Evolutionary conservation across 2,113 vertebrate genomes (phyloP).

Genomic region (Trochalopteron elliotii): DNA sequence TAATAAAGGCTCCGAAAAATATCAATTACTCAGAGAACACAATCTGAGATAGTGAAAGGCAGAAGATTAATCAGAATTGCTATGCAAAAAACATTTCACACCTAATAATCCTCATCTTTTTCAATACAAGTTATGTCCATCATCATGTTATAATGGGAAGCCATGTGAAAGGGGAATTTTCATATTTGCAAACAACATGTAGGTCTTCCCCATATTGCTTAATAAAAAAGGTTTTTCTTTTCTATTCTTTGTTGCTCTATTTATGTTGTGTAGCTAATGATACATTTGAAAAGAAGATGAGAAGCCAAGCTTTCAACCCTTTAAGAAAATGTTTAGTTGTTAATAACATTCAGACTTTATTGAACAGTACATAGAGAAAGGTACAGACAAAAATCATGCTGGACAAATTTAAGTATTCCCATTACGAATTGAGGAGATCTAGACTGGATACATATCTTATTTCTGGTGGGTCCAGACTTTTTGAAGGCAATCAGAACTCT

Average conservation of each 20-base stretch:
- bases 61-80: neutral
- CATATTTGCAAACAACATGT: neutral
- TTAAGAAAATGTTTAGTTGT: neutral
- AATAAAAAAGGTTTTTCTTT: neutral
- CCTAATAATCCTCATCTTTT: neutral
- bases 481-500: neutral
- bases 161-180: neutral
- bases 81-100: neutral
- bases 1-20: neutral
- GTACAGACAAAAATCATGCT: neutral
- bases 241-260: neutral
- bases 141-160: neutral
- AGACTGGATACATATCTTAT: neutral
- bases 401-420: neutral
- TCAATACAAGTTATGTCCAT: neutral
- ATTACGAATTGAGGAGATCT: neutral
- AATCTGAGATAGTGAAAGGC: neutral
- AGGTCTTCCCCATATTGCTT: neutral
- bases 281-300: neutral
- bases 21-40: neutral
- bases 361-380: neutral
- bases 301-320: neutral
- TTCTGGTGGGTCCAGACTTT: neutral
- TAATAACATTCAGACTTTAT: neutral
- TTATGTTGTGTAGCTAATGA: neutral